Percentiles rank a stretch among this genome's conserved stretches.
Evolutionary conservation across 1,140 invertebrate genomes (phyloP).

Genomic region (Brachionus manjavacas): DNA sequence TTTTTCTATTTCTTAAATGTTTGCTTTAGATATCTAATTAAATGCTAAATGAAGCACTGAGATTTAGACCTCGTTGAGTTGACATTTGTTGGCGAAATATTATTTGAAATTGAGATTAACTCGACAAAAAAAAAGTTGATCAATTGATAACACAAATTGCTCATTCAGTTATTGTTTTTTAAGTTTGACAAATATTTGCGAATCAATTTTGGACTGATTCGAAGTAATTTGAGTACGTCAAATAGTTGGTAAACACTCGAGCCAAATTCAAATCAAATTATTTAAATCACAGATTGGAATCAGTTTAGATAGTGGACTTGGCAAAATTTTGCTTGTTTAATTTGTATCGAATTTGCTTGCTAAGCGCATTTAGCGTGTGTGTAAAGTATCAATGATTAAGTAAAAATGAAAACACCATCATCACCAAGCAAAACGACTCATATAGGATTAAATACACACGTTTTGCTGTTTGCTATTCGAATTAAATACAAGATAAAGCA

Average conservation of each 20-base stretch:
- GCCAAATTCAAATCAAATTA: background rate
- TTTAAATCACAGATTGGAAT: conserved; percentile 11
- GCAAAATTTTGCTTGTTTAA: background rate
- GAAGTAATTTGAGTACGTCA: conserved; percentile 2
- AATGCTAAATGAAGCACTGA: background rate
- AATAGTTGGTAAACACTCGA: background rate
- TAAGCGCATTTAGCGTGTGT: conserved; percentile 1
- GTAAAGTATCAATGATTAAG: background rate
- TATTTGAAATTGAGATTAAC: conserved; percentile 5
- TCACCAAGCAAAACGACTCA: background rate
- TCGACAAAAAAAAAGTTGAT: background rate
- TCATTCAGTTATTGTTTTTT: conserved; percentile 1
- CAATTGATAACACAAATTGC: background rate
- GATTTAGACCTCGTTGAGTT: background rate
- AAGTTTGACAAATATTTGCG: conserved; percentile 7
- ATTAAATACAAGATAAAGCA: conserved; percentile 22
- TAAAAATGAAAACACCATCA: background rate
- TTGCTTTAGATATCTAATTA: conserved; percentile 6
- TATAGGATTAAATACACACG: conserved; percentile 30
- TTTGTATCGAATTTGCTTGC: conserved; percentile 6
- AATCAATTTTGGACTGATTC: background rate
- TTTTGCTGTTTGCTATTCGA: conserved; percentile 11
- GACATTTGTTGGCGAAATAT: background rate
- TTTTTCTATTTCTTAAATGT: background rate
- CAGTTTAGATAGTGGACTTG: background rate